phyloP scores from a whole-genome alignment of 2,113 vertebrate species.

The Puntigrus tetrazona region DNA sequence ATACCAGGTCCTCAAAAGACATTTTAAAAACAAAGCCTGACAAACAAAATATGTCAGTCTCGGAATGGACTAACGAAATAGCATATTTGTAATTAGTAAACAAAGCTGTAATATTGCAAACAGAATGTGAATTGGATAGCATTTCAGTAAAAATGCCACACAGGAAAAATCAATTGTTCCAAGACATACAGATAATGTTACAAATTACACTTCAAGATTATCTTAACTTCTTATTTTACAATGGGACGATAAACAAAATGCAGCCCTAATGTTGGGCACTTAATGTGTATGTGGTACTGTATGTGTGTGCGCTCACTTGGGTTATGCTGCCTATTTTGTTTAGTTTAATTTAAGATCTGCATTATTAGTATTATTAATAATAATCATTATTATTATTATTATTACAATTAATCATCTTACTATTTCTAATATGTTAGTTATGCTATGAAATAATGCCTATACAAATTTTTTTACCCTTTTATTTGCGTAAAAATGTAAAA shows the following conservation, averaged over 20 bases:
- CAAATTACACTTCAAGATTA: not conserved
- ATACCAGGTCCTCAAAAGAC: not conserved
- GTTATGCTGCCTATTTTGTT: not conserved
- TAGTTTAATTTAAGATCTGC: no score
- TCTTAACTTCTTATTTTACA: not conserved
- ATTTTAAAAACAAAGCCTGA: conserved; percentile 27
- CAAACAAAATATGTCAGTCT: not conserved
- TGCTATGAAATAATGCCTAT: not conserved
- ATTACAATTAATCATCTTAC: not conserved
- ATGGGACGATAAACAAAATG: not conserved
- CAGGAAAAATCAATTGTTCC: not conserved
- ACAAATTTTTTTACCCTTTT: not conserved
- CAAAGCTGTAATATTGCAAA: not conserved
- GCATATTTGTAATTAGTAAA: not conserved
- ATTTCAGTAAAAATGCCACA: not conserved
- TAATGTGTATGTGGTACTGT: not conserved
- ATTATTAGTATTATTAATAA: no score
- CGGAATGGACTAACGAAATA: conserved; percentile 6
- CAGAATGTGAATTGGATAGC: not conserved
- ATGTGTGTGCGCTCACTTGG: not conserved
- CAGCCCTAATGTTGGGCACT: not conserved
- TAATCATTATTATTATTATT: not conserved
- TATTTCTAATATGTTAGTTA: not conserved
- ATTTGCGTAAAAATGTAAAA: not conserved
- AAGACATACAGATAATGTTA: not conserved